Conservation (phyloP, 2,113 vertebrate genomes). For the Hippoglossus stenolepis region DNA sequence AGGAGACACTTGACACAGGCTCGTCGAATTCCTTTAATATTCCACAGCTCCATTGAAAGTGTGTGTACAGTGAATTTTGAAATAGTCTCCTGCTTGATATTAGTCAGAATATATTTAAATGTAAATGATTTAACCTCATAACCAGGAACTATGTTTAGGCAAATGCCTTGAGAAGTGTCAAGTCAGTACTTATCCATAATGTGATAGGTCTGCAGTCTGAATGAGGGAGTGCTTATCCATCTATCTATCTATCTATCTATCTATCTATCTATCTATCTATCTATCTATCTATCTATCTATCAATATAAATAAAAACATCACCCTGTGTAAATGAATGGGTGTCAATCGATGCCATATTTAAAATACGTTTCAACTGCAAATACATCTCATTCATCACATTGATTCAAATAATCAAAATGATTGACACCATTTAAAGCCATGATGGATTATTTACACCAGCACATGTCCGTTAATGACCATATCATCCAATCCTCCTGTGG, state of each 20-base stretch:
- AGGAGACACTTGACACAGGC: slow-evolving; percentile 26
- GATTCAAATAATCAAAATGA: slow-evolving; percentile 40
- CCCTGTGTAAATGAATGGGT: slow-evolving; percentile 15
- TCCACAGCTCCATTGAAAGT: slow-evolving; percentile 3
- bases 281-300: neutral
- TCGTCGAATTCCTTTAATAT: slow-evolving; percentile 7
- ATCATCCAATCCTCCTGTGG: slow-evolving; percentile 14
- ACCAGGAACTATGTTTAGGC: neutral
- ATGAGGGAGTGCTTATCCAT: neutral
- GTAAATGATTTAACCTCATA: neutral
- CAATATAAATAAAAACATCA: neutral
- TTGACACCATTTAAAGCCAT: slow-evolving; percentile 47
- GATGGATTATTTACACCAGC: slow-evolving; percentile 39
- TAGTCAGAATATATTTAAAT: slow-evolving; percentile 3
- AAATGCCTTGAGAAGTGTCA: neutral
- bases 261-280: neutral
- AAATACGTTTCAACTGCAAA: slow-evolving; percentile 10
- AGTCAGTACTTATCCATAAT: neutral
- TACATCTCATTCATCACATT: slow-evolving; percentile 40
- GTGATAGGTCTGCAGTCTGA: neutral
- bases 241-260: neutral
- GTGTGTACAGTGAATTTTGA: slow-evolving; percentile 1
- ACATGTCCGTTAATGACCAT: slow-evolving; percentile 37
- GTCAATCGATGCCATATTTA: slow-evolving; percentile 38
- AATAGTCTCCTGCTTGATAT: neutral